These are phyloP conservation scores for Remorina albescens DNA, from an alignment of 2,797 vertebrate species.

Conservation along the genomic window DNA sequence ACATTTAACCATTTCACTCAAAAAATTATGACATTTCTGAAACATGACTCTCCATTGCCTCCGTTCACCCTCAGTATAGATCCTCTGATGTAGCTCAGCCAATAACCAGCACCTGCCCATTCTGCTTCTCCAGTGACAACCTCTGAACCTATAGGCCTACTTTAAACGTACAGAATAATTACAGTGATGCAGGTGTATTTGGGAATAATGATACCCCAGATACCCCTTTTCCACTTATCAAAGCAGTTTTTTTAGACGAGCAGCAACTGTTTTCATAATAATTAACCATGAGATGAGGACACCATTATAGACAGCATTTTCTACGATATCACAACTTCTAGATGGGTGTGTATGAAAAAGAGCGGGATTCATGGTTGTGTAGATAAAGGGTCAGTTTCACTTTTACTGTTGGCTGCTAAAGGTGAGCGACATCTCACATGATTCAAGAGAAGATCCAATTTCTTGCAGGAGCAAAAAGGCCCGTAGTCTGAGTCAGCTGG, in stretches of 20 bases:
- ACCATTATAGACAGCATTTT: slow-evolving; percentile 81
- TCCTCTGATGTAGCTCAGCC: neutral
- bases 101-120: slow-evolving; percentile 10
- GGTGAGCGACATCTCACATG: neutral
- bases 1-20: neutral
- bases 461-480: neutral
- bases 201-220: slow-evolving; percentile 49
- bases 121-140: slow-evolving; percentile 22
- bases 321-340: slow-evolving; percentile 73
- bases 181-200: slow-evolving; percentile 48
- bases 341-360: slow-evolving; percentile 35
- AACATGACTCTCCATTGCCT: neutral
- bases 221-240: slow-evolving; percentile 62
- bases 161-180: slow-evolving; percentile 54
- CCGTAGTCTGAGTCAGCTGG: neutral
- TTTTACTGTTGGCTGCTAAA: neutral
- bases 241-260: slow-evolving; percentile 66
- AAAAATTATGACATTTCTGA: too few species aligned
- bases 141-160: slow-evolving; percentile 40
- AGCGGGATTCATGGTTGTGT: neutral
- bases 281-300: slow-evolving; percentile 83
- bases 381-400: slow-evolving; percentile 18
- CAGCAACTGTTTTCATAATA: slow-evolving; percentile 78
- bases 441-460: neutral
- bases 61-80: neutral